A percentile compares a stretch with the other conserved stretches of the same genome.
phyloP scores from a whole-genome alignment of 1,140 invertebrate genomes.

The Euborellia annulipes region DNA sequence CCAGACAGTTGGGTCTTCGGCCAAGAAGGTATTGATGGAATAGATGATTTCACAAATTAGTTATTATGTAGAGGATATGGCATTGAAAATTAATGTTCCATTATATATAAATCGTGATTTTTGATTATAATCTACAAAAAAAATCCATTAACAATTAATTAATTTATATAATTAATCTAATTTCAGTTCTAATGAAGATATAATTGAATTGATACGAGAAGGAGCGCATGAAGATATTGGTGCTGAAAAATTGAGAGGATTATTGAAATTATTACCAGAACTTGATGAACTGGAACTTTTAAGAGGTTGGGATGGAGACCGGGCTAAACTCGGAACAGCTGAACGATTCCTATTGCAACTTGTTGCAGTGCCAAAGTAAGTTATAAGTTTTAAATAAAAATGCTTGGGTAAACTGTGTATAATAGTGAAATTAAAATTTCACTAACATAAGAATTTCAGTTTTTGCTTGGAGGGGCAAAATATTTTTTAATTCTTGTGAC shows the following conservation, averaged over 20 bases:
- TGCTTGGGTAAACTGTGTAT: too few relatives aligned
- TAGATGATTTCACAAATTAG: too few relatives aligned
- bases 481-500: too few relatives aligned
- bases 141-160: neutral
- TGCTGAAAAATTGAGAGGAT: constrained; percentile 74
- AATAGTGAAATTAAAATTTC: too few relatives aligned
- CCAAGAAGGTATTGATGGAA: too few relatives aligned
- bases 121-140: neutral
- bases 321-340: constrained; percentile 67
- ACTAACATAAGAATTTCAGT: too few relatives aligned
- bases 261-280: constrained; percentile 85
- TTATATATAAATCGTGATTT: neutral
- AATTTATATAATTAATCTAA: constrained; percentile 9
- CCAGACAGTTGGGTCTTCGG: neutral
- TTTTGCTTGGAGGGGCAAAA: too few relatives aligned
- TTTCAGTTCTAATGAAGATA: constrained; percentile 74
- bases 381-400: too few relatives aligned
- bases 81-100: too few relatives aligned
- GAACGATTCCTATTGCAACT: constrained; percentile 84
- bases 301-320: constrained; percentile 69
- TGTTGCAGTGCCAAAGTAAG: constrained; percentile 71
- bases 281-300: constrained; percentile 85
- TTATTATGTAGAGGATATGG: too few relatives aligned
- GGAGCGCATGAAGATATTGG: constrained; percentile 82
- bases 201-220: constrained; percentile 70